Percentiles rank a stretch among this genome's conserved stretches.
These are phyloP conservation scores for Amphipoea oculea DNA, from an alignment of 2,888 invertebrate genomes.

Conservation along the genomic window DNA sequence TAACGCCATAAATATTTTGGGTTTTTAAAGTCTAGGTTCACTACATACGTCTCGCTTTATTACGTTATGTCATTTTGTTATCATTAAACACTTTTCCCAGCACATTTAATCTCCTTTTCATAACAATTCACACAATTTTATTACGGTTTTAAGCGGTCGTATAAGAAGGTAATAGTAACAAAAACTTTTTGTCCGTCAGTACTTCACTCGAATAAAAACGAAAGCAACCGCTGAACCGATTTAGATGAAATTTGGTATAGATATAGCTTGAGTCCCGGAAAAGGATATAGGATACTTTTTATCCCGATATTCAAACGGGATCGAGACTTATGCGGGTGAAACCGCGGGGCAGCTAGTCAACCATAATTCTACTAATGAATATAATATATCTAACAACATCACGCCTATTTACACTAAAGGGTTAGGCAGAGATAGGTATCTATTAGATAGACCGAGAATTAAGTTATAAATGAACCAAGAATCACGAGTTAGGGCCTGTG, in stretches of 20 bases:
- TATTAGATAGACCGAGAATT: too few species aligned
- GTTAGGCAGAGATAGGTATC: too few species aligned
- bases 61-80: slow-evolving; percentile 13
- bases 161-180: background rate
- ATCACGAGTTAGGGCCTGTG: too few species aligned
- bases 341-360: background rate
- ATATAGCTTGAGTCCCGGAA: too few species aligned
- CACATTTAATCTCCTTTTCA: slow-evolving; percentile 21
- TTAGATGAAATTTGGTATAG: too few species aligned
- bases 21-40: slow-evolving; percentile 7
- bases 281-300: too few species aligned
- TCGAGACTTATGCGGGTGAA: too few species aligned
- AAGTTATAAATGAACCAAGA: too few species aligned
- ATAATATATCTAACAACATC: too few species aligned
- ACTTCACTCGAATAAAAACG: background rate
- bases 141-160: background rate
- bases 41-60: background rate
- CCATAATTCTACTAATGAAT: background rate
- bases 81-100: slow-evolving; percentile 28
- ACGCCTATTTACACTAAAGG: too few species aligned
- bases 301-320: too few species aligned
- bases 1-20: slow-evolving; percentile 28
- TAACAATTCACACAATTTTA: slow-evolving; percentile 27
- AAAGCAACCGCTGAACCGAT: too few species aligned
- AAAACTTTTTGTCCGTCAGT: background rate